Percentiles rank a stretch among this genome's conserved stretches.
Evolutionary conservation across 1,140 invertebrate species (phyloP).

Genomic region (Aphelinus certus): DNA sequence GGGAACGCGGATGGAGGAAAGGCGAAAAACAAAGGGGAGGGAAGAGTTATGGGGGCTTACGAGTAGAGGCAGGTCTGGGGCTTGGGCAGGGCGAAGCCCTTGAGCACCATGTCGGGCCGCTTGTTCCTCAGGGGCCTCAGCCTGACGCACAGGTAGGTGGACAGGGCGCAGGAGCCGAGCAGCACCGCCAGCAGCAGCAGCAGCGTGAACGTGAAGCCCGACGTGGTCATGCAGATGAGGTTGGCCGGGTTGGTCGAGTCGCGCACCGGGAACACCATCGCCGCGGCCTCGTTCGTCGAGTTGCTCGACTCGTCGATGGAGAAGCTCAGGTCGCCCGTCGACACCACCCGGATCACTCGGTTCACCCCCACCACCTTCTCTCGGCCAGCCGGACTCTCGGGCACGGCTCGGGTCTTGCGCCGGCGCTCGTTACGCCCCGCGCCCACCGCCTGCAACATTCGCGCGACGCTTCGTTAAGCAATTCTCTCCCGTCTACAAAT

Average conservation of each 20-base stretch:
- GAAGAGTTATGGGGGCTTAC: not conserved
- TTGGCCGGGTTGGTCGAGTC: conserved; percentile 38
- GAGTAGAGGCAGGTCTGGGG: conserved; percentile 20
- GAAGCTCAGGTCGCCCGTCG: conserved; percentile 86
- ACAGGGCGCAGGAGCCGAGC: conserved; percentile 83
- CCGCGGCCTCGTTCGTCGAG: conserved; percentile 39
- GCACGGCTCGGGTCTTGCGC: conserved; percentile 70
- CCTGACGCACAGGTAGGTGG: conserved; percentile 83
- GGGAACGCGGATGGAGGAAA: too few relatives aligned
- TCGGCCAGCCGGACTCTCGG: conserved; percentile 49
- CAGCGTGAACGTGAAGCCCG: conserved; percentile 86
- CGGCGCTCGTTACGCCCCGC: conserved; percentile 80
- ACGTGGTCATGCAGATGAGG: conserved; percentile 89
- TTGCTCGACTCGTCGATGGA: conserved; percentile 72
- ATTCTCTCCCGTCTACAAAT: too few relatives aligned
- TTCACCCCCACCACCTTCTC: conserved; percentile 85
- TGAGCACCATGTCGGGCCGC: not conserved
- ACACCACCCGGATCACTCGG: conserved; percentile 84
- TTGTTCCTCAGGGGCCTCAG: conserved; percentile 74
- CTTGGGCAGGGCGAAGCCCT: conserved; percentile 3
- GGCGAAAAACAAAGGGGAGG: too few relatives aligned
- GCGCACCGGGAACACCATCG: conserved; percentile 74
- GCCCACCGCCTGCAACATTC: conserved; percentile 53
- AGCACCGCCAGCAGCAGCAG: conserved; percentile 82
- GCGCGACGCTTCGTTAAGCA: not conserved